Conservation (phyloP, 2,113 vertebrate species). For the Strigops habroptila region DNA sequence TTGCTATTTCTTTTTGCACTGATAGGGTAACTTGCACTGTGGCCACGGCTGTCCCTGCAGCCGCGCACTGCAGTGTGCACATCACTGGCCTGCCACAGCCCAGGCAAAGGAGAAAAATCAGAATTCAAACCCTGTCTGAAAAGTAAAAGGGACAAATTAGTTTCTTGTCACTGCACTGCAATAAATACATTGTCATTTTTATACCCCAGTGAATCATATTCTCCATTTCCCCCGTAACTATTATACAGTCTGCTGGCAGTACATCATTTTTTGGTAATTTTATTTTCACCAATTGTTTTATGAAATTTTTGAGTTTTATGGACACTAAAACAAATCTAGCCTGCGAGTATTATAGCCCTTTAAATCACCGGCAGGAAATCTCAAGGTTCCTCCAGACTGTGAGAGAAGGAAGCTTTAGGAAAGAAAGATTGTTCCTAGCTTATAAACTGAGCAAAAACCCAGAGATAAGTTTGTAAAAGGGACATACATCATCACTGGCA, state of each 20-base stretch:
- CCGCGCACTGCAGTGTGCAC: neutral
- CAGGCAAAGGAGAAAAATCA: slow-evolving; percentile 59
- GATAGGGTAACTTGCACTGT: fast-evolving
- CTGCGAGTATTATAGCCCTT: slow-evolving; percentile 87
- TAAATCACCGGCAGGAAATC: slow-evolving; percentile 97
- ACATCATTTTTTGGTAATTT: slow-evolving; percentile 87
- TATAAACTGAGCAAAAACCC: slow-evolving; percentile 99
- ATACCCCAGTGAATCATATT: slow-evolving; percentile 81
- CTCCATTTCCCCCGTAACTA: slow-evolving; percentile 84
- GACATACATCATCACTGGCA: slow-evolving; percentile 75
- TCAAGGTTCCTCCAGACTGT: slow-evolving; percentile 98
- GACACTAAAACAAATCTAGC: slow-evolving; percentile 87
- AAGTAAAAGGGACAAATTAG: slow-evolving; percentile 85
- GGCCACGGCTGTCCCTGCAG: neutral
- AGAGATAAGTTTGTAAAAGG: slow-evolving; percentile 89
- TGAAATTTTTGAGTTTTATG: slow-evolving; percentile 87
- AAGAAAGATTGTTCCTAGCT: slow-evolving; percentile 97
- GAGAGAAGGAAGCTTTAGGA: slow-evolving; percentile 94
- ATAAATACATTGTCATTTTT: slow-evolving; percentile 86
- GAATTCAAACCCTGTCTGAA: slow-evolving; percentile 77
- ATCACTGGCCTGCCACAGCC: neutral
- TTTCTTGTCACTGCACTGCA: slow-evolving; percentile 78
- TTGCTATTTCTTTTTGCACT: neutral
- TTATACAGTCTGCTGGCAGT: slow-evolving; percentile 84
- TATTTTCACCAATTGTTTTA: slow-evolving; percentile 87